Evolutionary conservation across 37 sponge, comb jelly and placozoan genomes (phyloP), one percentile per base, ranked within the genome.

Genomic region (Diacarnus erythraeanus): DNA sequence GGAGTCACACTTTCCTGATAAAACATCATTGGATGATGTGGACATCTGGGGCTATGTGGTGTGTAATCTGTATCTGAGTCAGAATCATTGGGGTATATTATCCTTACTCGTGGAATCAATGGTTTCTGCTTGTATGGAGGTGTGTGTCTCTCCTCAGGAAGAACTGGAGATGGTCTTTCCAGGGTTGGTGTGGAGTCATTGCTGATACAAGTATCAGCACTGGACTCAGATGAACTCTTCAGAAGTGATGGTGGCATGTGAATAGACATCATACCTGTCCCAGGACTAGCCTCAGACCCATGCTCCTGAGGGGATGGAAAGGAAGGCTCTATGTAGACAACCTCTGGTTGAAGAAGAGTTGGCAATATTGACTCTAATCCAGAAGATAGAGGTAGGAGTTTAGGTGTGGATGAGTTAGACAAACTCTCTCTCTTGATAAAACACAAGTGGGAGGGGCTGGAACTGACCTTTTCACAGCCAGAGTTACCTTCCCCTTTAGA

Each of bases 1-100:
- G 72, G 66, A 38, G 80, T 69, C 33, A 79, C n/a, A 41, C 70
- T 79, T 1, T 67, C 69, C 21, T 79, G 80, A 38, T 79, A 79
- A 34, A 79, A 79, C 33, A n/a, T 27, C 1, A 42, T 57, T 21
- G 69, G 69, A 10, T 34, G n/a, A 35, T 47, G 6, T 12, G 51
- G 64, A 3, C 30, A 31, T 51, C 44, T 27, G 9, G 51, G n/a
- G 25, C 33, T 74, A 8, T 9, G 5, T 10, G 41, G 57, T 27
- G 10, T 20, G 33, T 38, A 22, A 6, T 33, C 71, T 64, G 33
- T 30, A 15, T 23, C 30, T 22, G 47, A 59, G 36, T 59, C n/a
- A 58, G 63, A 17, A 42, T 43, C 12, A 12, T 63, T 29, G 18
- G 64, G 64, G 51, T 47, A 47, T 6, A 47, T 15, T 8, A 63